phyloP scores from a whole-genome alignment of 92 coral and sea anemone genomes.

The Galaxea fascicularis region DNA sequence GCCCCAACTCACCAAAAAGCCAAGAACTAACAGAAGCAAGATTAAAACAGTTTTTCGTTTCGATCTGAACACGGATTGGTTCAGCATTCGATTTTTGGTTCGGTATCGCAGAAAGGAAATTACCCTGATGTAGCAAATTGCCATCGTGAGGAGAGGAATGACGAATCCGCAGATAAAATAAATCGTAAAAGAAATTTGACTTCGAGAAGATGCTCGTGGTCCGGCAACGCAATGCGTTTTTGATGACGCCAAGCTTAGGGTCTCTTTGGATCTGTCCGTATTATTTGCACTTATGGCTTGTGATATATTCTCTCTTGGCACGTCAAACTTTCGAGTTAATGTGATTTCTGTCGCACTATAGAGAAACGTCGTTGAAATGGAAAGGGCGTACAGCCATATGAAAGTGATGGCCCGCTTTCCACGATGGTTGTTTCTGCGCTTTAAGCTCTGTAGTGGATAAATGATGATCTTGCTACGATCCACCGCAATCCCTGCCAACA shows the following conservation, averaged over 20 bases:
- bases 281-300: neutral
- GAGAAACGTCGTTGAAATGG: conserved; percentile 48
- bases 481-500: conserved; percentile 76
- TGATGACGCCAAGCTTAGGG: neutral
- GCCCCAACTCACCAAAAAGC: conserved; percentile 74
- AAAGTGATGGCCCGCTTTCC: neutral
- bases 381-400: conserved; percentile 45
- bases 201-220: neutral
- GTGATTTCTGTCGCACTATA: conserved; percentile 33
- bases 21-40: conserved; percentile 50
- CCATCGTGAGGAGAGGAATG: conserved; percentile 24
- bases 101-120: neutral
- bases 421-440: neutral
- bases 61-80: conserved; percentile 47
- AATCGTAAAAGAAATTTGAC: neutral
- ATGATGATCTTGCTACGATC: conserved; percentile 72
- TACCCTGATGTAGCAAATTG: conserved; percentile 3
- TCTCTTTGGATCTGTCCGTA: neutral
- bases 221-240: conserved; percentile 3
- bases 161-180: conserved; percentile 12
- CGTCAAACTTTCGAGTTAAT: conserved; percentile 3
- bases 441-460: conserved; percentile 48
- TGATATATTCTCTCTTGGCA: neutral
- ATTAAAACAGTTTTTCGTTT: conserved; percentile 64
- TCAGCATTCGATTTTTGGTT: neutral